Percentiles rank a stretch among this genome's conserved stretches.
Conservation (phyloP, 2,113 vertebrate genomes). For the Bubo scandiacus region DNA sequence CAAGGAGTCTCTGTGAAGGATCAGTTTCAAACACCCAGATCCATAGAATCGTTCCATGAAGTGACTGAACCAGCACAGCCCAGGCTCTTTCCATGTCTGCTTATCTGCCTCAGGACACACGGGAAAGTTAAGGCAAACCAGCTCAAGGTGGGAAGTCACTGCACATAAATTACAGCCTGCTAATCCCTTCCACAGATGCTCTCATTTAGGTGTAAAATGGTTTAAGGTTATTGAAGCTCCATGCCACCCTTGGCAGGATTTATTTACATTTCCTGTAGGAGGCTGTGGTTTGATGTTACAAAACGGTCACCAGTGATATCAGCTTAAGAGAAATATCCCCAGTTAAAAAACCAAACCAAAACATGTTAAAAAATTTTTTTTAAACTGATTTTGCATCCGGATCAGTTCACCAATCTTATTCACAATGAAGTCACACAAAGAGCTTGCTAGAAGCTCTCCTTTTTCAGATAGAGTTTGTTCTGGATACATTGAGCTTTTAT, state of each 20-base stretch:
- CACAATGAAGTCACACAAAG: background rate
- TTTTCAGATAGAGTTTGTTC: background rate
- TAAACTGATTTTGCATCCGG: background rate
- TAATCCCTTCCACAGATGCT: constrained; percentile 58
- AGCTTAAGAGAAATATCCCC: background rate
- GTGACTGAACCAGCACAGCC: background rate
- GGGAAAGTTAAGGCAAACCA: background rate
- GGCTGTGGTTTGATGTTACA: constrained; percentile 18
- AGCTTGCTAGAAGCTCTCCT: background rate
- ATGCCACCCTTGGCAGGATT: constrained; percentile 10
- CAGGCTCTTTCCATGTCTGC: background rate
- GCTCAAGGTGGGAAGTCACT: background rate
- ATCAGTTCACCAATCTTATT: background rate
- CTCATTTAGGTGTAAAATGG: constrained; percentile 36
- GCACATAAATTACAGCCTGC: constrained; percentile 3
- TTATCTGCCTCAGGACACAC: background rate
- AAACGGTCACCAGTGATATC: background rate
- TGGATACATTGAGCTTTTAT: background rate
- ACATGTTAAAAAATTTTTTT: too few relatives aligned
- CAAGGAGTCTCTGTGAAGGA: background rate
- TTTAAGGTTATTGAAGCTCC: constrained; percentile 26
- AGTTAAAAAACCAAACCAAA: background rate
- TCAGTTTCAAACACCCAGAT: background rate
- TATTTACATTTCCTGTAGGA: constrained; percentile 51
- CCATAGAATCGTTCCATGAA: background rate